Base-by-base conservation (phyloP, 2,888 invertebrate genomes). In the Oxytorus armatus region DNA sequence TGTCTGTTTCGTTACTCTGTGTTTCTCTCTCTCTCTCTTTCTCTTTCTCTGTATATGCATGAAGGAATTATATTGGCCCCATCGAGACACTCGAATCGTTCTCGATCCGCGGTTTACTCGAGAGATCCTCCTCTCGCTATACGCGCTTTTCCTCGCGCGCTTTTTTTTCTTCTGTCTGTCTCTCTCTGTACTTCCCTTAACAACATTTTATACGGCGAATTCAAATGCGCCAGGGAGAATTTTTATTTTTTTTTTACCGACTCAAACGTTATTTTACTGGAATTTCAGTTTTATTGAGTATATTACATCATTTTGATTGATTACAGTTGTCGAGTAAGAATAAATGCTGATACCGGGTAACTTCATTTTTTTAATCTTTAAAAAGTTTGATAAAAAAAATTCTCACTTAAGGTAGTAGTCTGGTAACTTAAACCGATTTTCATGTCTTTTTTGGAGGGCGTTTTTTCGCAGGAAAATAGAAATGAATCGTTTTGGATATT, bases 81-180 rank as follows among this genome's bases (percentile, higher is more conserved):
- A 68, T 79, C 74, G 68, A 79, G 69, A 57, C 79, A 79, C 79
- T 79, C 74, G 74, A 79, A 70, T 51, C 63, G 69, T 39, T 69
- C 49, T 18, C 65, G 69, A 74, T 74, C 57, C 79, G 65, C 63
- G 74, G 63, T 55, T 65, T 14, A 61, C 63, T 74, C 74, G 68
- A 79, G 79, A 65, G 74, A 70, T 74, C 36, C 55, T 69, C 33
- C 39, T 55, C 25, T 39, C 42, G 49, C 49, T 66, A 8, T 47
- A 25, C 29, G n/a, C 16, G 25, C 23, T 39, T 51, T 57, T 36
- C 63, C 23, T 61, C 18, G 44, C n/a, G 36, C 29, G 10, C 36
- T 51, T 11, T 51, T 21, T 11, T 33, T 36, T 21, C 8, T 21
- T 36, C 16, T 11, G 1, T 18, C 11, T 10, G 18, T 21, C 29